Evolutionary conservation across 2,113 vertebrate species (phyloP).

Genomic region (Ursus arctos): DNA sequence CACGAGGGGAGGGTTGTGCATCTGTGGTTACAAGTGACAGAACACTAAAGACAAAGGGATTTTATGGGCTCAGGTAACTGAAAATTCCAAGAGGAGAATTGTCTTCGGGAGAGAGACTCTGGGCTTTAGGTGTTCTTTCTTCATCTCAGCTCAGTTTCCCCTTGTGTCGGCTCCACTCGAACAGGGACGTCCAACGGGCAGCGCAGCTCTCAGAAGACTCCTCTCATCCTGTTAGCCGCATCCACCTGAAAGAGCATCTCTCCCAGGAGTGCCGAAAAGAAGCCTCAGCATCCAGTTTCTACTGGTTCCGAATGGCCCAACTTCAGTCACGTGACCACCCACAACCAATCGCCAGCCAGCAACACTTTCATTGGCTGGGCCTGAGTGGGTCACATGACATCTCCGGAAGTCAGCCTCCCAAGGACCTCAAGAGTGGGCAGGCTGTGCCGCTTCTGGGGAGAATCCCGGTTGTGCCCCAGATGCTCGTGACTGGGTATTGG

Average conservation of each 20-base stretch:
- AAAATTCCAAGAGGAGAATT: neutral
- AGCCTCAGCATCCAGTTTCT: neutral
- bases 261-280: neutral
- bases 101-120: neutral
- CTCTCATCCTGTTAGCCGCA: too few species aligned
- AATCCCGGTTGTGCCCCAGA: neutral
- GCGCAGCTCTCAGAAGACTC: rapidly evolving
- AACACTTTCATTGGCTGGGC: neutral
- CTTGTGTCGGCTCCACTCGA: neutral
- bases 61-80: neutral
- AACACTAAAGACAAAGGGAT: neutral
- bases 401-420: neutral
- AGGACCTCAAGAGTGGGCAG: neutral
- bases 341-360: neutral
- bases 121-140: neutral
- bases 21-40: neutral
- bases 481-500: rapidly evolving
- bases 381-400: neutral
- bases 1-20: neutral
- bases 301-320: neutral
- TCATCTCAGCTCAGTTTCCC: neutral
- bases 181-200: neutral
- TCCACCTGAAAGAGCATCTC: too few species aligned
- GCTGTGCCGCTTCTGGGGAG: neutral
- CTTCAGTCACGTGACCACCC: neutral